Conservation (phyloP, 2,113 vertebrate species). For the Campylorhamphus procurvoides region DNA sequence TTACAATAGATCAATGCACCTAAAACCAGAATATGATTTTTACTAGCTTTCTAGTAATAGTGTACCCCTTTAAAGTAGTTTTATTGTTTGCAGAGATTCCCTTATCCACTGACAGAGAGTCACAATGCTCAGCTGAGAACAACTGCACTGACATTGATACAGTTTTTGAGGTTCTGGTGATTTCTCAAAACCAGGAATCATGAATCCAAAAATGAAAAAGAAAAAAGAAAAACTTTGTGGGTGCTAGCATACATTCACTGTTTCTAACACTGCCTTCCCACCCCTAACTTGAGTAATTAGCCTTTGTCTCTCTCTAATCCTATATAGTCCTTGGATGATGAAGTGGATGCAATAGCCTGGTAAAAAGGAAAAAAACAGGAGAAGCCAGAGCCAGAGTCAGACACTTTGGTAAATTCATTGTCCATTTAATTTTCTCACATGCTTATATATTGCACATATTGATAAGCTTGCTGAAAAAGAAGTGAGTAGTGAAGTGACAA, state of each 20-base stretch:
- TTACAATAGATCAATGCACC: background rate
- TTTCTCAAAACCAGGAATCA: background rate
- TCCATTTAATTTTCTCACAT: background rate
- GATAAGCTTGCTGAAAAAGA: background rate
- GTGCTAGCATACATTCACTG: background rate
- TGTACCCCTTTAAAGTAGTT: background rate
- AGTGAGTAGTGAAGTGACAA: background rate
- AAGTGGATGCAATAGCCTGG: background rate
- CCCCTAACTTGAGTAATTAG: background rate
- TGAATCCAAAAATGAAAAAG: background rate
- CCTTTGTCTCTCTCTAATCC: background rate
- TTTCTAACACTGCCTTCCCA: background rate
- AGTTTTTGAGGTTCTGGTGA: background rate
- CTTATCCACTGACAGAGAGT: background rate
- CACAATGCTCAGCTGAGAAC: background rate
- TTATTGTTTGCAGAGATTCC: background rate
- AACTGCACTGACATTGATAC: background rate
- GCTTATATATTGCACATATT: background rate
- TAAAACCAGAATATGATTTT: background rate
- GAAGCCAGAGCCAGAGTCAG: background rate
- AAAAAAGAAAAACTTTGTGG: background rate
- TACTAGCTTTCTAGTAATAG: background rate
- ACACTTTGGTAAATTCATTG: background rate
- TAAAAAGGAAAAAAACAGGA: background rate
- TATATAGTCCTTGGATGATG: background rate